Evolutionary conservation across 2,113 vertebrate genomes (phyloP).

Genomic region (Dunckerocampus dactyliophorus): DNA sequence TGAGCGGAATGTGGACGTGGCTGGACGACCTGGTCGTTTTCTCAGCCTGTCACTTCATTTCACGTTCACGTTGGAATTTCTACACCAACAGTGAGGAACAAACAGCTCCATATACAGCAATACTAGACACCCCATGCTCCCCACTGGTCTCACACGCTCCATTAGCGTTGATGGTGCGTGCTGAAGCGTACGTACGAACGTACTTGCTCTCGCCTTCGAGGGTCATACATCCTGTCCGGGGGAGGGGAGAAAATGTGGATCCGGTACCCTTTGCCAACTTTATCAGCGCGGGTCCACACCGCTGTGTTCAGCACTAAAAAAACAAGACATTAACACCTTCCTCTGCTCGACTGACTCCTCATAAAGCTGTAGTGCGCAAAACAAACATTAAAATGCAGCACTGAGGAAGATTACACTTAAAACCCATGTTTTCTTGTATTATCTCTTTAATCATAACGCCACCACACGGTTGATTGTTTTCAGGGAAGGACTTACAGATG

Average conservation of each 20-base stretch:
- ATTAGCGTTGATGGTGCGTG: conserved; percentile 50
- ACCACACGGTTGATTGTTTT: conserved; percentile 9
- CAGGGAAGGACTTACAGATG: neutral
- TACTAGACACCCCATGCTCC: conserved; percentile 39
- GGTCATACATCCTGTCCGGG: conserved; percentile 43
- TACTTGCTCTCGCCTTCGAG: conserved; percentile 15
- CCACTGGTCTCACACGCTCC: conserved; percentile 45
- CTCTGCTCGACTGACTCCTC: conserved; percentile 31
- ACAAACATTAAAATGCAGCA: neutral
- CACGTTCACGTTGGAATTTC: neutral
- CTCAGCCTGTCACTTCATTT: neutral
- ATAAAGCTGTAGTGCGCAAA: conserved; percentile 2
- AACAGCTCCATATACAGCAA: conserved; percentile 47
- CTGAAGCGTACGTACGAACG: conserved; percentile 2
- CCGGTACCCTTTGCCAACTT: conserved; percentile 35
- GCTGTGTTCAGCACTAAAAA: conserved; percentile 17
- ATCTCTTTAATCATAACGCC: neutral
- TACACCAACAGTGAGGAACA: conserved; percentile 41
- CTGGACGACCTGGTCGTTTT: neutral
- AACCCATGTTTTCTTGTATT: neutral
- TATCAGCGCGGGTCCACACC: conserved; percentile 22
- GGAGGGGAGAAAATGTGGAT: conserved; percentile 40
- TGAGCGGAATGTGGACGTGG: too few relatives aligned
- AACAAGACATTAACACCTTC: conserved; percentile 39
- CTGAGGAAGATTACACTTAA: neutral